Evolutionary conservation across 2,888 invertebrate species (phyloP).

Genomic region (Amblyjoppa proteus): DNA sequence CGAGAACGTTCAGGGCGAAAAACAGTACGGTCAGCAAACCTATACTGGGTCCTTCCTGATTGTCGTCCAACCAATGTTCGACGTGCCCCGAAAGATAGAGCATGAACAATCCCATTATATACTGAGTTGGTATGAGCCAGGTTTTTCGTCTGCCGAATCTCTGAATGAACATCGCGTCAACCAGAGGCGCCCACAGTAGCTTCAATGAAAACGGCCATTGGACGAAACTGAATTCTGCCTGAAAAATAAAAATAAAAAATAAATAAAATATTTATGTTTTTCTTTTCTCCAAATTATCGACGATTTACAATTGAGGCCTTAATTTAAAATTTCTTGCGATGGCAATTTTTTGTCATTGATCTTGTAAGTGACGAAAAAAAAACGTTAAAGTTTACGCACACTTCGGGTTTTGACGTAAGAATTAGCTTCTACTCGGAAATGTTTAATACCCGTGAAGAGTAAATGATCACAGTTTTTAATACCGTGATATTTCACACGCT

Average conservation of each 20-base stretch:
- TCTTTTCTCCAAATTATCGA: neutral
- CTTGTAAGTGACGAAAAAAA: too few relatives aligned
- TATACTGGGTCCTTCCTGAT: conserved; percentile 89
- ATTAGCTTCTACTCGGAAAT: too few relatives aligned
- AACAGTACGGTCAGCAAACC: conserved; percentile 93
- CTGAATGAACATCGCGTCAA: conserved; percentile 95
- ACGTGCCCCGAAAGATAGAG: conserved; percentile 92
- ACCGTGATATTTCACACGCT: too few relatives aligned
- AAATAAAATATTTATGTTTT: neutral
- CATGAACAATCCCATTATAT: conserved; percentile 96
- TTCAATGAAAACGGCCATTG: conserved; percentile 97
- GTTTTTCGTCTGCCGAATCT: conserved; percentile 97
- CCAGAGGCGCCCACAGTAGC: conserved; percentile 98
- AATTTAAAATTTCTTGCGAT: too few relatives aligned
- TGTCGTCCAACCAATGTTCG: conserved; percentile 91
- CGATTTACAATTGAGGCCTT: too few relatives aligned
- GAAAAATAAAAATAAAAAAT: conserved; percentile 51
- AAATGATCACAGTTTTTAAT: too few relatives aligned
- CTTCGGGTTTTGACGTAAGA: too few relatives aligned
- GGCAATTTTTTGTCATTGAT: too few relatives aligned
- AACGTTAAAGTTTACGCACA: too few relatives aligned
- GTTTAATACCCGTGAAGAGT: too few relatives aligned
- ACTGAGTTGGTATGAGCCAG: conserved; percentile 97
- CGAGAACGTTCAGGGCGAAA: conserved; percentile 96
- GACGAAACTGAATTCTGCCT: conserved; percentile 97